Evolutionary conservation across 2,888 invertebrate genomes (phyloP).

Genomic region (Disparrhopalites patrizii): DNA sequence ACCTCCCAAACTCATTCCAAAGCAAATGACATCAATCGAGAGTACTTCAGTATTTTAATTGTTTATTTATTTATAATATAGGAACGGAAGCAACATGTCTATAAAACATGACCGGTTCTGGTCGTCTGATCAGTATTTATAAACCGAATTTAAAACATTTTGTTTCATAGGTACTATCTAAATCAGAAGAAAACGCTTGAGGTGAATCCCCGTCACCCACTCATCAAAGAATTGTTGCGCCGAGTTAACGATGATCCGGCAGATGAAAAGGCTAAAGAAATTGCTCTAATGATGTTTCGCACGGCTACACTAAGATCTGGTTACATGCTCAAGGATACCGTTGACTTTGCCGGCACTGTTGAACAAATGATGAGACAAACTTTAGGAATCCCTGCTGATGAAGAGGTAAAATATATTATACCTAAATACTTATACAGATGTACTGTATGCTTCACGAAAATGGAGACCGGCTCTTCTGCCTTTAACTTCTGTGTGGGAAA

Average conservation of each 20-base stretch:
- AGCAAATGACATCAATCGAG: conserved; percentile 56
- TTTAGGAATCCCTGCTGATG: conserved; percentile 72
- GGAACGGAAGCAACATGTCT: no score
- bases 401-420: conserved; percentile 54
- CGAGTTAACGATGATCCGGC: conserved; percentile 73
- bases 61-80: not conserved
- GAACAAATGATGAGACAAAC: conserved; percentile 82
- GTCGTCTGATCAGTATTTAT: not conserved
- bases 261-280: conserved; percentile 73
- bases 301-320: conserved; percentile 92
- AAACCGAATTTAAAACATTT: not conserved
- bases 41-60: conserved; percentile 49
- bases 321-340: conserved; percentile 81
- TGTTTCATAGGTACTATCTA: conserved; percentile 63
- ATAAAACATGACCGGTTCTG: not conserved
- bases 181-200: conserved; percentile 95
- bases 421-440: no score
- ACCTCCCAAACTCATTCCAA: conserved; percentile 60
- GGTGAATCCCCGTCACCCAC: conserved; percentile 94
- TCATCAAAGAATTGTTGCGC: conserved; percentile 83
- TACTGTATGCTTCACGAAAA: no score
- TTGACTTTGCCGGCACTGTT: conserved; percentile 83
- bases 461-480: no score
- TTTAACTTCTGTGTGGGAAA: no score
- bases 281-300: conserved; percentile 84